These are phyloP conservation scores for Epinotia nisella DNA, from an alignment of 2,888 invertebrate species.

Conservation along the genomic window DNA sequence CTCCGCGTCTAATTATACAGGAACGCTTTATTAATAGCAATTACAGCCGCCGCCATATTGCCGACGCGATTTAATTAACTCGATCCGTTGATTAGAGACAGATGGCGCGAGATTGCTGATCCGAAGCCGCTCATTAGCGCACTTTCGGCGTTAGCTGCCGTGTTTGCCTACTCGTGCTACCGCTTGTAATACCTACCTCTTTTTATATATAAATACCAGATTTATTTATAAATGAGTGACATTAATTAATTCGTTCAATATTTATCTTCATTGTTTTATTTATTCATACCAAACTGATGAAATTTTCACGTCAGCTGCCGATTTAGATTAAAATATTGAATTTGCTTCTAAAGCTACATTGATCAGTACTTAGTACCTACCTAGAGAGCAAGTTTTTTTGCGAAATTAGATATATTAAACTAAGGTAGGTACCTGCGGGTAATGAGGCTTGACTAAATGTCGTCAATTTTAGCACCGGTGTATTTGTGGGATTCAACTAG, in stretches of 20 bases:
- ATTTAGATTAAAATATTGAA: background rate
- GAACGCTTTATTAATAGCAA: conserved; percentile 84
- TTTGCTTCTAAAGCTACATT: background rate
- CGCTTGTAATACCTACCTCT: conserved; percentile 1
- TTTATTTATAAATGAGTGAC: background rate
- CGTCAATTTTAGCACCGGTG: too few species aligned
- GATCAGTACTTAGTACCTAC: background rate
- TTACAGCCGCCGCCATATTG: conserved; percentile 83
- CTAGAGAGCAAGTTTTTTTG: too few species aligned
- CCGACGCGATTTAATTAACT: conserved; percentile 83
- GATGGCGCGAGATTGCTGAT: conserved; percentile 80
- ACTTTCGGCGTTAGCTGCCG: conserved; percentile 57
- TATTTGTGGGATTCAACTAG: too few species aligned
- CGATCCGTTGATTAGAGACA: conserved; percentile 83
- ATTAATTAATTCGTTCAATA: background rate
- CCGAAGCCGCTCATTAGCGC: conserved; percentile 70
- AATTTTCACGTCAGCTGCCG: background rate
- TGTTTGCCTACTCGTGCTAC: conserved; percentile 29
- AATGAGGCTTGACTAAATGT: too few species aligned
- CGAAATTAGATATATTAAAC: too few species aligned
- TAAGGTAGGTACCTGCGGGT: too few species aligned
- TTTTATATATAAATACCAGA: background rate
- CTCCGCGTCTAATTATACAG: conserved; percentile 80
- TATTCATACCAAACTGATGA: too few species aligned
- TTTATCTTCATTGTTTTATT: background rate